Evolutionary conservation across 2,888 invertebrate species (phyloP), one percentile per base, ranked within the genome.

Genomic region (Drosophila longiperda): DNA sequence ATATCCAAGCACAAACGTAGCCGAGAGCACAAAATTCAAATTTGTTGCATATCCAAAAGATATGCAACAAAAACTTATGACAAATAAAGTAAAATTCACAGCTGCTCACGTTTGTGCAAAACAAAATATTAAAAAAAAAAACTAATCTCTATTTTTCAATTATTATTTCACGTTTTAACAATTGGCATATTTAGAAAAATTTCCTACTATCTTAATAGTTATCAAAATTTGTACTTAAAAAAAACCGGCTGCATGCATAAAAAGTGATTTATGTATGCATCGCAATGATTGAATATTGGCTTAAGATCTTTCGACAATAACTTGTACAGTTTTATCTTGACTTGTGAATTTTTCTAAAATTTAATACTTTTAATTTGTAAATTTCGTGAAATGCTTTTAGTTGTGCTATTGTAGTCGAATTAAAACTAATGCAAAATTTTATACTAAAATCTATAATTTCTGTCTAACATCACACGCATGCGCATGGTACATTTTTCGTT

Each of bases 401-500:
- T 89, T 87, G 70, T 87, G 76, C 85, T 84, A 66, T 65, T 79
- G 84, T 84, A 84, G 84, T 89, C 67, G 36, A 70, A 78, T 65
- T 71, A 20, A 83, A 83, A 78, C 83, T 88, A 85, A 89, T 87
- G 78, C 84, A 87, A 84, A 80, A 80, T 83, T 88, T 78, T 78
- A 89, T 67, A 90, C 92, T 92, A 92, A 92, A 89, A 69, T 80
- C 88, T 92, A 92, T 91, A 91, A 92, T 92, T 93, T 85, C 92
- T 92, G 91, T 93, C 92, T 92, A 91, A 93, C 93, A 93, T 93
- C 93, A 93, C 93, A 93, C 81, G 92, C 92, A 93, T 93, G 92
- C 93, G 92, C 92, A 93, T 93, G 92, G 89, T 91, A 92, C 90
- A 91, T 92, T 88, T 83, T 82, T 65, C 48, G 45, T 82, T 82